phyloP scores from a whole-genome alignment of 2,797 vertebrate genomes.

The Xiphorhynchus erythropygius region DNA sequence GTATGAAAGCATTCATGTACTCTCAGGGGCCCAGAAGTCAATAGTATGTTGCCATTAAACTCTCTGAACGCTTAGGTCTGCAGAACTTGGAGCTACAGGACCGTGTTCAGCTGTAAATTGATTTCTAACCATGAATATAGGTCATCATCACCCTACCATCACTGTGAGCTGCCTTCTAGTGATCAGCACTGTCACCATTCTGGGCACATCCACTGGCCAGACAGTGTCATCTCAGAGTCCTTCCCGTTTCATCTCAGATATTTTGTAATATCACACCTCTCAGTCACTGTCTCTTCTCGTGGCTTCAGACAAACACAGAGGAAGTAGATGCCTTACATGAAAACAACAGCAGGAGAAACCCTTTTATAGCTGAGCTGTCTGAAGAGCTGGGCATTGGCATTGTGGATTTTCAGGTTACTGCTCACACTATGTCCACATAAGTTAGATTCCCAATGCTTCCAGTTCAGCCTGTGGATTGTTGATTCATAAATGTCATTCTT shows the following conservation, averaged over 20 bases:
- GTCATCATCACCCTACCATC: not conserved
- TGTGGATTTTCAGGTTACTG: not conserved
- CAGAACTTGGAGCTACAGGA: not conserved
- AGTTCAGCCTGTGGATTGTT: not conserved
- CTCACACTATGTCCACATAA: not conserved
- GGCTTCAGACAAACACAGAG: not conserved
- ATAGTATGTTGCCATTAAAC: not conserved
- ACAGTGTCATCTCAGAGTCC: not conserved
- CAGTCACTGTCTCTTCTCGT: not conserved
- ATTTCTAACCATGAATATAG: not conserved
- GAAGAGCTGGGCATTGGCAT: not conserved
- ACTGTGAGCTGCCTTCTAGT: not conserved
- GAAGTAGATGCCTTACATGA: not conserved
- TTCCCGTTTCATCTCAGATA: not conserved
- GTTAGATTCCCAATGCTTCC: not conserved
- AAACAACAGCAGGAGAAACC: not conserved
- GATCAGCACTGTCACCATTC: not conserved
- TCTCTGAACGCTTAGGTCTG: not conserved
- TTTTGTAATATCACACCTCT: not conserved
- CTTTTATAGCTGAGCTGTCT: not conserved
- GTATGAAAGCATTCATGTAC: not conserved
- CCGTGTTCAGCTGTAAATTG: not conserved
- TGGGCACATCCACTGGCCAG: not conserved
- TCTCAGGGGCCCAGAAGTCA: not conserved
- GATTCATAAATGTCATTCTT: not conserved